phyloP scores from a whole-genome alignment of 2,888 invertebrate genomes.

The Antitype chi region DNA sequence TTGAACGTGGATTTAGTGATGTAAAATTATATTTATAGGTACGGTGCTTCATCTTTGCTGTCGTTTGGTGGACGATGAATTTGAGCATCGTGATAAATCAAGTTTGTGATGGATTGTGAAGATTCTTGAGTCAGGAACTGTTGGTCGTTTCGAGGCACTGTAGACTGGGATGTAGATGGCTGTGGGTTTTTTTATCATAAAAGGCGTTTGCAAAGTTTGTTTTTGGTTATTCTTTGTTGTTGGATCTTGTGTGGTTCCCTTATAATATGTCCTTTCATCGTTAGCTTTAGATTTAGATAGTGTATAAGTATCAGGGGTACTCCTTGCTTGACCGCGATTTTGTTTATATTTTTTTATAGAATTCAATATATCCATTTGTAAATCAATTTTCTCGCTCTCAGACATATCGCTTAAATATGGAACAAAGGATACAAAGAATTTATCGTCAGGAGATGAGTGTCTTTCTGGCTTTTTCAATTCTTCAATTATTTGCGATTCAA shows the following conservation, averaged over 20 bases:
- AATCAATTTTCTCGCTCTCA: slow-evolving; percentile 33
- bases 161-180: slow-evolving; percentile 21
- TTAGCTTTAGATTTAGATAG: slow-evolving; percentile 15
- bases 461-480: slow-evolving; percentile 17
- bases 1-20: too few relatives aligned
- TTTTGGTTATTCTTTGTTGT: slow-evolving; percentile 21
- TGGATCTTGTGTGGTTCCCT: slow-evolving; percentile 22
- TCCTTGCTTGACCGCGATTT: slow-evolving; percentile 14
- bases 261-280: slow-evolving; percentile 17
- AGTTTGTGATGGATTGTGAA: too few relatives aligned
- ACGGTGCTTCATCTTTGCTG: too few relatives aligned
- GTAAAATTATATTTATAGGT: too few relatives aligned
- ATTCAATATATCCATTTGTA: slow-evolving; percentile 32
- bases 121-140: too few relatives aligned
- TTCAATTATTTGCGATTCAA: slow-evolving; percentile 17
- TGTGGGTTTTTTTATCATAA: slow-evolving; percentile 11
- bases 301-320: slow-evolving; percentile 17
- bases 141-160: too few relatives aligned
- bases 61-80: too few relatives aligned
- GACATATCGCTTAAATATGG: slow-evolving; percentile 36
- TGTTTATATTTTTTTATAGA: slow-evolving; percentile 17
- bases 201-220: slow-evolving; percentile 19
- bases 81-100: too few relatives aligned
- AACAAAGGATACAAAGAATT: slow-evolving; percentile 28
- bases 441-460: slow-evolving; percentile 9